Evolutionary conservation across 2,113 vertebrate species (phyloP).

Genomic region (Verasper variegatus): DNA sequence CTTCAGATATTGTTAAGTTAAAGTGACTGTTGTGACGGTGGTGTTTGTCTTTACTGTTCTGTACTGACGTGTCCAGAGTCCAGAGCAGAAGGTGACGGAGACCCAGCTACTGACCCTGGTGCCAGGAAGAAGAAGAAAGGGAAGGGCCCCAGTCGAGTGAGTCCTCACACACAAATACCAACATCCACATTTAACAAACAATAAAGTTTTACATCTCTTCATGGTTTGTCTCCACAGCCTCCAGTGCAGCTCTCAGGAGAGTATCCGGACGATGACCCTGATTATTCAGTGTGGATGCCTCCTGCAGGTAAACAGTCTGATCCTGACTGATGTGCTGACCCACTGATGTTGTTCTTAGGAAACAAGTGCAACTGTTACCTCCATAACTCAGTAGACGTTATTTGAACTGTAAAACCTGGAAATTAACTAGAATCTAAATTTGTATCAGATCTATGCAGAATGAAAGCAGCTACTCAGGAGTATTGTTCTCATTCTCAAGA

Average conservation of each 20-base stretch:
- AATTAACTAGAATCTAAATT: neutral
- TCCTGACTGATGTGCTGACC: neutral
- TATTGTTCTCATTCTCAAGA: neutral
- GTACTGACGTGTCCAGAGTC: conserved; percentile 35
- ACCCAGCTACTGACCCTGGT: conserved; percentile 31
- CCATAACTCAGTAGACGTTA: too few relatives aligned
- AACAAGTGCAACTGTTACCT: too few relatives aligned
- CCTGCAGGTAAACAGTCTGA: conserved; percentile 86
- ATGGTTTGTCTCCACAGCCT: conserved; percentile 72
- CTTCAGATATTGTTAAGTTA: neutral
- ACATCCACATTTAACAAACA: neutral
- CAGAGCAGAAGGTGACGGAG: conserved; percentile 46
- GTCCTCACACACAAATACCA: conserved; percentile 15
- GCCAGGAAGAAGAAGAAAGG: conserved; percentile 81
- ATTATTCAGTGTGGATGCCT: conserved; percentile 96
- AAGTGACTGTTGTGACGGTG: neutral
- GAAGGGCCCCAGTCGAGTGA: conserved; percentile 84
- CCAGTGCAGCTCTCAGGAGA: conserved; percentile 80
- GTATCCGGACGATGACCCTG: conserved; percentile 95
- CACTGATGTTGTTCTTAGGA: neutral
- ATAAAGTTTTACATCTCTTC: neutral
- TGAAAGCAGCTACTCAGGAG: neutral
- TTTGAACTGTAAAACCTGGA: neutral
- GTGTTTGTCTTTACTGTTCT: neutral
- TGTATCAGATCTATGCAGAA: neutral